A percentile compares a stretch with the other conserved stretches of the same genome.
Evolutionary conservation across 2,113 vertebrate species (phyloP).

Genomic region (Pteropus alecto): DNA sequence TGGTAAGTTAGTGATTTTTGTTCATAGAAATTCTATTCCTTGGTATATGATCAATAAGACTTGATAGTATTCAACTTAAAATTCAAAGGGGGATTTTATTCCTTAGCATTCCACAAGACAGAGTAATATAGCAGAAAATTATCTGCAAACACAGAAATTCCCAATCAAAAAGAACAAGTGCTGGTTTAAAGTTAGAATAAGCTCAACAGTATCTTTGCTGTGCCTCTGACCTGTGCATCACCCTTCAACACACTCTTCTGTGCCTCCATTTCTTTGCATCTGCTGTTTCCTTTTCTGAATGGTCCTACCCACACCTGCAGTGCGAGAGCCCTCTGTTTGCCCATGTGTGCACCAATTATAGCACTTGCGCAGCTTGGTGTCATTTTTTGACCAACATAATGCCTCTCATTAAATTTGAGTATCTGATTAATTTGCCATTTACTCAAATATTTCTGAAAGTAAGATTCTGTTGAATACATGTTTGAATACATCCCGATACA

Average conservation of each 20-base stretch:
- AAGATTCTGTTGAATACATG: background rate
- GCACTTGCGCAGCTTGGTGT: background rate
- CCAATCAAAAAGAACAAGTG: background rate
- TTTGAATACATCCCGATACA: background rate
- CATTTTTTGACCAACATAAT: background rate
- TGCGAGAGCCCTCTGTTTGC: background rate
- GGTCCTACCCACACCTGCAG: background rate
- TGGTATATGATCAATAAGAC: background rate
- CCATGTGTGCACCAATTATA: background rate
- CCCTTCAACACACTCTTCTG: background rate
- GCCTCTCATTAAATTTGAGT: background rate
- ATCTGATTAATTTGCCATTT: background rate
- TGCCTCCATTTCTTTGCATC: background rate
- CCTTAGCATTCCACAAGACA: background rate
- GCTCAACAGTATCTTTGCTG: background rate
- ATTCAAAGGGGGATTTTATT: constrained; percentile 2
- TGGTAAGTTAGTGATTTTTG: constrained; percentile 87
- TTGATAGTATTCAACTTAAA: background rate
- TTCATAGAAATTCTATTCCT: background rate
- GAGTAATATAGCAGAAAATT: background rate
- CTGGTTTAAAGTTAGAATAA: background rate
- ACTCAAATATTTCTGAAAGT: constrained; percentile 17
- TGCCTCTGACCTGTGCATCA: background rate
- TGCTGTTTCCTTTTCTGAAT: background rate
- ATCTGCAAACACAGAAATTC: background rate